phyloP scores from a whole-genome alignment of 2,888 invertebrate genomes.

The Megalurothrips usitatus region DNA sequence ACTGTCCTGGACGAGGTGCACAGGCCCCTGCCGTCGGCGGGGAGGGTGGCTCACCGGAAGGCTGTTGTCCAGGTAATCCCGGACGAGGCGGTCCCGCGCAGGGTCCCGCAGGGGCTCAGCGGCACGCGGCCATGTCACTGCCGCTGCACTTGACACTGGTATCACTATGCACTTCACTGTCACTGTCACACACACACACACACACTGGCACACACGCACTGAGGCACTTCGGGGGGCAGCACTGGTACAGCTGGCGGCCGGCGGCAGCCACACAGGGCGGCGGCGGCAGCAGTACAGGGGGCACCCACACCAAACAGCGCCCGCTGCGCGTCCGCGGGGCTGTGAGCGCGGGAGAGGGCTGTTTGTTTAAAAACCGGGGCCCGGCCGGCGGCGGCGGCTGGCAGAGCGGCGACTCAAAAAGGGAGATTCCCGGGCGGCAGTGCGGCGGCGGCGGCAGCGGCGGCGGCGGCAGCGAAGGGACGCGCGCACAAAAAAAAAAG shows the following conservation, averaged over 20 bases:
- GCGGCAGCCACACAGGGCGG: neutral
- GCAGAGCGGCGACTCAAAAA: too few species aligned
- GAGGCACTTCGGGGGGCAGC: neutral
- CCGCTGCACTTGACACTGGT: neutral
- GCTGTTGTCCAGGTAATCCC: neutral
- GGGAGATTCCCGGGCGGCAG: neutral
- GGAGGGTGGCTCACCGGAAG: neutral
- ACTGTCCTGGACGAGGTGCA: too few species aligned
- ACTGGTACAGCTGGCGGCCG: neutral
- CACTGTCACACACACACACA: neutral
- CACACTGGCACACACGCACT: neutral
- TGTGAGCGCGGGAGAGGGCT: neutral
- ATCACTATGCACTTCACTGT: neutral
- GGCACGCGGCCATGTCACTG: neutral
- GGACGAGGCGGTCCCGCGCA: neutral
- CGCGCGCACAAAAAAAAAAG: neutral
- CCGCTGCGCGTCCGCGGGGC: neutral
- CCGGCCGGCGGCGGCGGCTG: neutral
- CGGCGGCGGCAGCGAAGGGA: too few species aligned
- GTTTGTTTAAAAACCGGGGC: slow-evolving; percentile 8
- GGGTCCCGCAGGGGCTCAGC: neutral
- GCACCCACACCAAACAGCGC: neutral
- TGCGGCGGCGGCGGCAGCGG: too few species aligned
- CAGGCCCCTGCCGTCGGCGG: too few species aligned
- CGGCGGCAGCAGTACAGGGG: neutral